Base-by-base conservation (phyloP, 2,113 vertebrate genomes). In the Chloropsis cyanopogon region DNA sequence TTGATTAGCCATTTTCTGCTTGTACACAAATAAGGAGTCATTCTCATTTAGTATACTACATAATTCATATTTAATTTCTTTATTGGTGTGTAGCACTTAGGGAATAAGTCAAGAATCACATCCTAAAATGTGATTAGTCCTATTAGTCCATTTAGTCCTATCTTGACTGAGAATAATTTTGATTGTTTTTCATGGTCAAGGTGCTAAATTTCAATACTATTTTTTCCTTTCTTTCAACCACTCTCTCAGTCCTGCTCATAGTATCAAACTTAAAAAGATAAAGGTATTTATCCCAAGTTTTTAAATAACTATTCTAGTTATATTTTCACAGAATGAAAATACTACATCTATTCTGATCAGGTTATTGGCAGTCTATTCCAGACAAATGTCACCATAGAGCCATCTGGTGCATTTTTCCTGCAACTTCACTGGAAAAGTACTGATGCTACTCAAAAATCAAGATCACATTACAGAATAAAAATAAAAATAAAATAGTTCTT, bases 381-480 rank as follows among this genome's bases (percentile, higher is more conserved):
- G 73, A 90, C 60, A 81, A 81, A 72, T 93, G 85, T 97, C 88
- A 89, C 91, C 72, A 82, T n/a, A 82, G 91, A 96, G 97, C 96
- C 97, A 97, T 92, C 97, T 97, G 96, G 96, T 97, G 97, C 82
- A 76, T 94, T 95, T 97, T 97, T 95, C 93, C 54, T 95, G 93
- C 92, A 97, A 96, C 86, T 95, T 92, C 95, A 96, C 93, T 91
- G 87, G 61, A 86, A 75, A 83, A 49, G 12, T 71, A 68, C 33
- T 23, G 20, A 44, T 41, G 12, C 7, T 60, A 25, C 23, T 52
- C 24, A 70, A 69, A 91, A 93, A 79, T 49, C 22, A 64, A 60
- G 14, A 81, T 65, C 35, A 23, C 7, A 9, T 86, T 93, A 24
- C 7, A 57, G 49, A 83, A 56, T 53, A 39, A 60, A 78, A 83